Evolutionary conservation across 2,797 vertebrate genomes (phyloP), one percentile per base, ranked within the genome.

Genomic region (Danio kyathit): DNA sequence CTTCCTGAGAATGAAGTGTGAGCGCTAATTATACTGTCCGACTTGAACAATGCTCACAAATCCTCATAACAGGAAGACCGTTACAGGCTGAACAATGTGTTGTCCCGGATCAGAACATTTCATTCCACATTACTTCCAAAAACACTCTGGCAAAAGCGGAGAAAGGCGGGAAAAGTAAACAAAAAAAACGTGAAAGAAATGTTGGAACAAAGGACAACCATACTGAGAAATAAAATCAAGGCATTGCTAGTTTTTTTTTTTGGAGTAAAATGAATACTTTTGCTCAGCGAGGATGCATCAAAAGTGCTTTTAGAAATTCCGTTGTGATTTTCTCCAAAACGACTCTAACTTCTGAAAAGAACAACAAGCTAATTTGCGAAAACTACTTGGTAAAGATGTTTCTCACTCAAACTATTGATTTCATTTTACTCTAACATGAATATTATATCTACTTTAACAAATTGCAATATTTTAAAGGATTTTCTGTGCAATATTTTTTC

Each of bases 31-130:
- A 92, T 76, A 89, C 78, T 74, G 84, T 83, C 82, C 77, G 74
- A 82, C 77, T 82, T 63, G 81, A 46, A 38, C 51, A 52, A 75
- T 72, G 74, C 44, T 73, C 73, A 29, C 60, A 9, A 63, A 16
- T 61, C 16, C 86, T 90, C 90, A 92, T 89, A 94, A 94, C 93
- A 94, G 93, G 94, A 95, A 94, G 90, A 74, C 84, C 84, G 87
- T 74, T 81, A 74, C 80, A 71, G 74, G 54, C 85, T 40, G 82
- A 94, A 94, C 93, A 95, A 95, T 93, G 88, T 86, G 79, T 40
- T 59, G n/a, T 10, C 56, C 67, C 76, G 56, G 49, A 81, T 88
- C 78, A 84, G 89, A 89, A 92, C 90, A 89, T 77, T 75, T 51
- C 83, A 83, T 81, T 40, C 75, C 83, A 56, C 7, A 44, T 41